Percentiles rank a stretch among this genome's conserved stretches.
phyloP scores from a whole-genome alignment of 2,888 invertebrate genomes.

The Nudaria mundana region DNA sequence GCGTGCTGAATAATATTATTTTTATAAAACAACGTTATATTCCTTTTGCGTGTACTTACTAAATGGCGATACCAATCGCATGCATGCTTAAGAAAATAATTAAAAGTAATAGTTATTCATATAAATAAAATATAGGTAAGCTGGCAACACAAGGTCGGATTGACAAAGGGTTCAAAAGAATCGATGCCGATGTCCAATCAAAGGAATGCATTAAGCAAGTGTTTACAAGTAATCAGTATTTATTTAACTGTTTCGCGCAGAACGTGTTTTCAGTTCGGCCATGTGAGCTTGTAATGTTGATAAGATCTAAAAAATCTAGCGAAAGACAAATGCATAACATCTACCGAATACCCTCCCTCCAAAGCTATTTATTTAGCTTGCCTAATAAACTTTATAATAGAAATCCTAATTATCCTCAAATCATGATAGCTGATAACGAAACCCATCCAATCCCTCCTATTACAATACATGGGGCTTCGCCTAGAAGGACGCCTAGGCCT shows the following conservation, averaged over 20 bases:
- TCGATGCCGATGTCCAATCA: constrained; percentile 31
- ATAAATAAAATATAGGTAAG: constrained; percentile 27
- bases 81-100: constrained; percentile 30
- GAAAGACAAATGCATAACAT: constrained; percentile 29
- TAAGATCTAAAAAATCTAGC: constrained; percentile 16
- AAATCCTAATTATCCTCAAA: constrained; percentile 26
- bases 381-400: constrained; percentile 20
- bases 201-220: constrained; percentile 25
- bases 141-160: constrained; percentile 23
- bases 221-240: constrained; percentile 27
- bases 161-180: constrained; percentile 23
- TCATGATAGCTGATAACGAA: constrained; percentile 20
- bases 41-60: constrained; percentile 35
- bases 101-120: constrained; percentile 25
- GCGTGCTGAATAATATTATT: constrained; percentile 21
- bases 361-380: constrained; percentile 28
- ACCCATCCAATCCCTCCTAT: constrained; percentile 17
- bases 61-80: constrained; percentile 28
- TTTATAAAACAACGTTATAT: constrained; percentile 22
- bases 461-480: constrained; percentile 6
- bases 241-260: constrained; percentile 15
- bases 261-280: background rate
- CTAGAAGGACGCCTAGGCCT: constrained; percentile 22
- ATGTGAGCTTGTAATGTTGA: constrained; percentile 7
- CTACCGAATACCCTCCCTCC: constrained; percentile 24